Percentiles rank a stretch among this genome's conserved stretches.
Evolutionary conservation across 2,888 invertebrate genomes (phyloP).

Genomic region (Brenthis ino): DNA sequence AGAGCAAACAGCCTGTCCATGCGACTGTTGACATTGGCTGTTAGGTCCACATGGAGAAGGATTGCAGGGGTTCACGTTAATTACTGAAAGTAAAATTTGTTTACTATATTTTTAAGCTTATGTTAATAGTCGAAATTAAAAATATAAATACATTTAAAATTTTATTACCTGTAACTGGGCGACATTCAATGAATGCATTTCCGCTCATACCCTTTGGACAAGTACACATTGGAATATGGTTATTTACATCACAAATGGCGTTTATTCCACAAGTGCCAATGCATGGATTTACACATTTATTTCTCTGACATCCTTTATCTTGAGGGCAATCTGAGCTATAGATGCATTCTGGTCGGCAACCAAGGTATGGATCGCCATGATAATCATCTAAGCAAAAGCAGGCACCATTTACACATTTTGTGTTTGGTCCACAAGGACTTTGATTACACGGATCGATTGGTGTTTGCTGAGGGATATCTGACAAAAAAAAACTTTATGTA

Average conservation of each 20-base stretch:
- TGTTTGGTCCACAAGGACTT: conserved; percentile 85
- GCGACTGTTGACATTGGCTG: conserved; percentile 87
- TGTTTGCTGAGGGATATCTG: conserved; percentile 50
- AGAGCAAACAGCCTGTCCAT: conserved; percentile 87
- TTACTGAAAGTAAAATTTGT: conserved; percentile 52
- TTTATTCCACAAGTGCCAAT: conserved; percentile 87
- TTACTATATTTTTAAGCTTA: neutral
- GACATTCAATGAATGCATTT: conserved; percentile 85
- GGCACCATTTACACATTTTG: conserved; percentile 79
- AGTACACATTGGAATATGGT: conserved; percentile 87
- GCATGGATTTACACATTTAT: conserved; percentile 88
- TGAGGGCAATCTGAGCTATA: conserved; percentile 85
- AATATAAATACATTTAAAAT: neutral
- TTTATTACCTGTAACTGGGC: conserved; percentile 74
- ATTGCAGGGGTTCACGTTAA: conserved; percentile 84
- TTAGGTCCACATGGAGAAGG: conserved; percentile 91
- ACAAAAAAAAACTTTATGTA: neutral
- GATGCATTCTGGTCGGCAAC: conserved; percentile 87
- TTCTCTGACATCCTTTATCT: conserved; percentile 84
- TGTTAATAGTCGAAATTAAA: neutral
- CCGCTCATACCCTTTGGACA: conserved; percentile 86
- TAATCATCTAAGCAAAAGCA: conserved; percentile 84
- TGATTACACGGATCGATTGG: conserved; percentile 81
- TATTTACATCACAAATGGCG: conserved; percentile 87
- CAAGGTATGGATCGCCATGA: conserved; percentile 85